These are phyloP conservation scores for Acleris emargana DNA, from an alignment of 2,888 invertebrate species.

Conservation along the genomic window DNA sequence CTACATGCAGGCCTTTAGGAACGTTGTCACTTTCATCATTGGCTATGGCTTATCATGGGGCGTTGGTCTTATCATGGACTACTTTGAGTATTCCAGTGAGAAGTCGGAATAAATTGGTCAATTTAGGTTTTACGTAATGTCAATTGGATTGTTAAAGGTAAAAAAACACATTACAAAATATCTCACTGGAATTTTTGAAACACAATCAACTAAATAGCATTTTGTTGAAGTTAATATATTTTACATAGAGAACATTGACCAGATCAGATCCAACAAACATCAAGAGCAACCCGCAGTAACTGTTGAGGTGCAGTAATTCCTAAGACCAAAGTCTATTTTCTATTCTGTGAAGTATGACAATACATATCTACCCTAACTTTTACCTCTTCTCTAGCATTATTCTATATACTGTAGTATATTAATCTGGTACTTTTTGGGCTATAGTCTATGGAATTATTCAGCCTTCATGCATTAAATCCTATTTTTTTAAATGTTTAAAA, in stretches of 20 bases:
- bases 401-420: background rate
- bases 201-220: no score
- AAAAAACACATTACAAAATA: background rate
- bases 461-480: no score
- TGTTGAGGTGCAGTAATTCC: background rate
- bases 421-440: background rate
- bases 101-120: background rate
- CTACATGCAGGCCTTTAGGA: background rate
- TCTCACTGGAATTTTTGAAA: no score
- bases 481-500: no score
- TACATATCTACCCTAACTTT: background rate
- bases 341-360: background rate
- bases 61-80: background rate
- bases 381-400: background rate
- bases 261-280: no score
- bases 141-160: background rate
- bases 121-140: background rate
- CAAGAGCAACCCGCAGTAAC: no score
- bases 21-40: background rate
- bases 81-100: slow-evolving; percentile 15
- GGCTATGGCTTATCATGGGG: background rate
- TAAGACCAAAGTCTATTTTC: background rate
- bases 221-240: no score
- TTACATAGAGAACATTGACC: no score
- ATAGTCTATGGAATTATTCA: no score